Base-by-base conservation (phyloP, 2,888 invertebrate species). In the Acanthosoma haemorrhoidale region DNA sequence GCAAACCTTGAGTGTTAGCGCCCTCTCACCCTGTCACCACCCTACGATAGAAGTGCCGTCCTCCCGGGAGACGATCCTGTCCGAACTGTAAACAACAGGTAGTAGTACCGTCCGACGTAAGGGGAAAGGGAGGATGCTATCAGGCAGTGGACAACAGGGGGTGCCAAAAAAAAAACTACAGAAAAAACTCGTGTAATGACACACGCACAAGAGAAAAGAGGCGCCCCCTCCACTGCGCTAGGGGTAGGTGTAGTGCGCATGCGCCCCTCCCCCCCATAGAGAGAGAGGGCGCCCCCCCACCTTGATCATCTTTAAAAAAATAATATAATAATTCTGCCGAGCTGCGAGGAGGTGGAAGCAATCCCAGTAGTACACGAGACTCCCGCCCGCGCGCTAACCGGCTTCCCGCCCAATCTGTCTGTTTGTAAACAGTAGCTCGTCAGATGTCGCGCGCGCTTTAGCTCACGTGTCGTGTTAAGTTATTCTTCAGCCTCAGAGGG, bases 231-330 rank as follows among this genome's bases (percentile, higher is more conserved):
- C n/a, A n/a, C n/a, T n/a, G n/a, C n/a, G n/a, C n/a, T n/a, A n/a
- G n/a, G n/a, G n/a, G n/a, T n/a, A n/a, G n/a, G 25, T n/a, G 25
- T 1, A 3, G 2, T 1, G 51, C 51, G 51, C 51, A 51, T 51
- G 51, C 51, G 25, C 29, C 13, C 51, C 51, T 25, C 51, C 25
- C 51, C 5, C 25, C 5, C 9, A 13, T 2, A n/a, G n/a, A n/a
- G n/a, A n/a, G n/a, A n/a, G n/a, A n/a, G 11, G 6, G 4, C 4
- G 25, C 25, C 16, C 51, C 21, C 13, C 43, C 43, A 11, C n/a
- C 51, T n/a, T 25, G 29, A 51, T 25, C 51, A 51, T 51, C 51
- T 51, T 51, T 51, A 6, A 51, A 51, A n/a, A 51, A 51, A 51
- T 51, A 51, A 51, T 51, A 51, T 51, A 51, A 51, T 51, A 51